phyloP scores from a whole-genome alignment of 2,888 invertebrate genomes.

The Nomada goodeniana region DNA sequence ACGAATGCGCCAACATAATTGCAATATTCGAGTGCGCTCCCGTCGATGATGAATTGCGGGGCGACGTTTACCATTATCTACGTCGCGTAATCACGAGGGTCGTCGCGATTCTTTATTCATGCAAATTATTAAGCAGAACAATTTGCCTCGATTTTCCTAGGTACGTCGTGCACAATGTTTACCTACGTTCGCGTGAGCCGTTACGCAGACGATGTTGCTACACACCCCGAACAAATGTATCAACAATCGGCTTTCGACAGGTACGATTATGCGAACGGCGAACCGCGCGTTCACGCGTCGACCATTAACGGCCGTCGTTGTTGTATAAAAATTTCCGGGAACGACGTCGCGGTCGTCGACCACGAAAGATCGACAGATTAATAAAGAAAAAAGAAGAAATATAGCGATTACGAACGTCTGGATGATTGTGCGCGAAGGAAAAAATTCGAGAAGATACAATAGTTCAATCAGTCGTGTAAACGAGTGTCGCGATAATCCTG shows the following conservation, averaged over 20 bases:
- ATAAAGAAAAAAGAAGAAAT: neutral
- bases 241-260: neutral
- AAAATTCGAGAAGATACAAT: neutral
- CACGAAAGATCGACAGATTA: constrained; percentile 5
- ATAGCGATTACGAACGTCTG: neutral
- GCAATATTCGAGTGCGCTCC: too few species aligned
- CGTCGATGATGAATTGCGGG: too few species aligned
- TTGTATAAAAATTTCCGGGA: neutral
- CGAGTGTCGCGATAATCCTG: constrained; percentile 12
- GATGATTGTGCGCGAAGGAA: neutral
- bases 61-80: too few species aligned
- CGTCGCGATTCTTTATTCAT: too few species aligned
- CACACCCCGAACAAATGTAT: too few species aligned
- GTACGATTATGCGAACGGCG: neutral
- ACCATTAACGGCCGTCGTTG: neutral
- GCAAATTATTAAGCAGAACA: too few species aligned
- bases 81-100: too few species aligned
- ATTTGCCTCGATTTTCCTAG: too few species aligned
- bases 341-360: neutral
- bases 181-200: too few species aligned
- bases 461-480: neutral
- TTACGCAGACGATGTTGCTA: too few species aligned
- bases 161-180: too few species aligned
- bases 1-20: neutral
- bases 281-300: too few species aligned